A percentile compares a stretch with the other conserved stretches of the same genome.
These are phyloP conservation scores for Neofelis nebulosa DNA, from an alignment of 2,113 vertebrate species.

Conservation along the genomic window DNA sequence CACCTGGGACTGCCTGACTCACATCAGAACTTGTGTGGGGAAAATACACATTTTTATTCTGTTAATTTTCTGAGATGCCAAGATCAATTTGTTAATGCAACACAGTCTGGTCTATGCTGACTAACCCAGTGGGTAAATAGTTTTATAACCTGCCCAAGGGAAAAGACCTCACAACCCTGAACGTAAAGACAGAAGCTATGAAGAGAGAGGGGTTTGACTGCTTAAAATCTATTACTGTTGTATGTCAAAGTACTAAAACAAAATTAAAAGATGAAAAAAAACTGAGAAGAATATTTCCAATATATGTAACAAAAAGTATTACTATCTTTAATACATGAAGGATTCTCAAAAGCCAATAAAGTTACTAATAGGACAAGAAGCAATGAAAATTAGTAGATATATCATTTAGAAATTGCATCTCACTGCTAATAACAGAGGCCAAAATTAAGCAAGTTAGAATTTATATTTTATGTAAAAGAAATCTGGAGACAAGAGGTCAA, in stretches of 20 bases:
- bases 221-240: background rate
- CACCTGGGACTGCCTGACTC: background rate
- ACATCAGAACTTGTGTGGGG: background rate
- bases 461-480: background rate
- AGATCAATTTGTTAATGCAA: background rate
- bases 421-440: background rate
- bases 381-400: background rate
- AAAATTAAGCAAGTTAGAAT: background rate
- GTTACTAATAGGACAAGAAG: background rate
- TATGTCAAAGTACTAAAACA: background rate
- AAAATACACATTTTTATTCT: background rate
- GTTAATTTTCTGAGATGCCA: background rate
- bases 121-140: background rate
- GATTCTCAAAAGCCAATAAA: background rate
- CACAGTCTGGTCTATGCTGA: background rate
- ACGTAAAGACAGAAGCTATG: background rate
- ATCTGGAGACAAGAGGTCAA: background rate
- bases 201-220: background rate
- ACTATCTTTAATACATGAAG: background rate
- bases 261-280: background rate
- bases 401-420: background rate
- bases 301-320: background rate
- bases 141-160: background rate
- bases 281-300: background rate
- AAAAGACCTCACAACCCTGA: background rate